Base-by-base conservation (phyloP, 2,888 invertebrate species). In the Stenchaetothrips biformis region DNA sequence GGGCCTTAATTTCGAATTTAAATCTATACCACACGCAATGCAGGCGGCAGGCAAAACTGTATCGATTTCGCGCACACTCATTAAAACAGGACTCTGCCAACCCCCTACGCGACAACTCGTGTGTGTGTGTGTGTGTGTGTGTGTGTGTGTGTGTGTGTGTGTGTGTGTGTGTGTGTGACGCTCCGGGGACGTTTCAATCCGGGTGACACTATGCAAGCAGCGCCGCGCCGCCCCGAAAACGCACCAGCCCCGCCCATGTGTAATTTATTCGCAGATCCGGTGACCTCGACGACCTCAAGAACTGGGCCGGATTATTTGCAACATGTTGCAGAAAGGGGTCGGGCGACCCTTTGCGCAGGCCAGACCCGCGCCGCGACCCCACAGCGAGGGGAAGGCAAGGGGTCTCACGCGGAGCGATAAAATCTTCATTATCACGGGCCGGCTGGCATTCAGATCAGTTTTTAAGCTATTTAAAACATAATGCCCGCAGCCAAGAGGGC, bases 391-490 rank as follows among this genome's bases (percentile, higher is more conserved):
- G 53, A 53, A 13, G 16, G 59, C 67, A 25, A 74, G 67, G 21
- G 25, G 25, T 7, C 8, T 21, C 67, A 21, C 25, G 2, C 8
- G 67, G 16, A 4, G 53, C 67, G 67, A 74, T 74, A 74, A 74
- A 74, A 74, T 74, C 67, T 74, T 74, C 67, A 74, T 74, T 74
- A 74, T 21, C 67, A 74, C 67, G 67, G 67, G 7, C 67, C 67
- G 11, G 21, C 67, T 25, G 67, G 67, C 67, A 74, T 74, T 74
- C 67, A 74, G 67, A 74, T 74, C 21, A 74, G 67, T 74, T 74
- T 74, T 74, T 74, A 74, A 74, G 67, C 67, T 74, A 74, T 74
- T 74, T 74, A 74, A 74, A 74, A 25, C 25, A 74, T n/a, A 74
- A 74, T 74, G 67, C 67, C 67, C 59, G 59, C 59, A 25, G 25